These are phyloP conservation scores for Hippocampus kuda DNA, from an alignment of 2,797 vertebrate species.

Conservation along the genomic window DNA sequence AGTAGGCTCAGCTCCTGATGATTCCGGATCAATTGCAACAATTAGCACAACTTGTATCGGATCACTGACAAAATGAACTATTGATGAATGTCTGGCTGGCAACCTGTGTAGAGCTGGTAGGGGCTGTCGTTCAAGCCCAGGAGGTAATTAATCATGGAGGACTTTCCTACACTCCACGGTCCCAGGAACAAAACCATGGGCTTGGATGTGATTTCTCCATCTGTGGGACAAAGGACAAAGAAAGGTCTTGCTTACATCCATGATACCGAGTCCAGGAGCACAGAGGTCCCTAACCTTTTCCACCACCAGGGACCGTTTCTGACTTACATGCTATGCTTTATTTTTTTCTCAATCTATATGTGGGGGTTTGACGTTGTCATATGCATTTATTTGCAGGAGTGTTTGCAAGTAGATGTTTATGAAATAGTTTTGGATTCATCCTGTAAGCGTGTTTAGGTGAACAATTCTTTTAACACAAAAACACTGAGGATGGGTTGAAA, in stretches of 20 bases:
- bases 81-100: background rate
- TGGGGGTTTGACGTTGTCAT: too few species aligned
- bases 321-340: too few species aligned
- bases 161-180: constrained; percentile 98
- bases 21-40: background rate
- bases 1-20: constrained; percentile 90
- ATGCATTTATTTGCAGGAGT: too few species aligned
- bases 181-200: constrained; percentile 98
- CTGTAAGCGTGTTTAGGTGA: too few species aligned
- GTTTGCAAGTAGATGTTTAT: too few species aligned
- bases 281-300: too few species aligned
- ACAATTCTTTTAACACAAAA: too few species aligned
- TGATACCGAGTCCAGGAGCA: too few species aligned
- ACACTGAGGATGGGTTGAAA: too few species aligned
- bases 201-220: constrained; percentile 97
- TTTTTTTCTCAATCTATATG: too few species aligned
- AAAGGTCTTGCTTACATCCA: constrained; percentile 13
- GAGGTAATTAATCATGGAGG: constrained; percentile 99
- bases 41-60: background rate
- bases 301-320: too few species aligned
- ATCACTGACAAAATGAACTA: background rate
- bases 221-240: constrained; percentile 49
- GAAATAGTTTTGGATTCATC: too few species aligned
- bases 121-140: constrained; percentile 85
- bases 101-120: constrained; percentile 86